phyloP scores from a whole-genome alignment of 2,113 vertebrate species.

The Phalacrocorax aristotelis region DNA sequence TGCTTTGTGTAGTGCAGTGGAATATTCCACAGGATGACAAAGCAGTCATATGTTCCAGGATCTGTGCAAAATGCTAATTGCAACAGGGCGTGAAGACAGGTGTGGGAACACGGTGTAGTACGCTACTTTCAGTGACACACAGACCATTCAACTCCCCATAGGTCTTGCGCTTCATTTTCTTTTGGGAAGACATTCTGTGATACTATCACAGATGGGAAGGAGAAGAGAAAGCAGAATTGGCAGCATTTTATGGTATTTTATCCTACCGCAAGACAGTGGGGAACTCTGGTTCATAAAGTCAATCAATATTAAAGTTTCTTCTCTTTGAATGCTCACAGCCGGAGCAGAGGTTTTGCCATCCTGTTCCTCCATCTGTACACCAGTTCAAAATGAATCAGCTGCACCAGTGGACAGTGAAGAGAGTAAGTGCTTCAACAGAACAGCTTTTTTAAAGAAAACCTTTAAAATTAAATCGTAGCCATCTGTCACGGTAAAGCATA shows the following conservation, averaged over 20 bases:
- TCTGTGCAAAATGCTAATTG: background rate
- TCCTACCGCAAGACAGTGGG: background rate
- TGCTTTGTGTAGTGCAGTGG: background rate
- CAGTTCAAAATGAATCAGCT: background rate
- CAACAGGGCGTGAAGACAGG: background rate
- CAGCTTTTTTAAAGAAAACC: background rate
- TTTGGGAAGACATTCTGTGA: background rate
- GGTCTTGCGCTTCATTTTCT: background rate
- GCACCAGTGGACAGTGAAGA: conserved; percentile 1
- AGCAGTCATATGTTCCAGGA: background rate
- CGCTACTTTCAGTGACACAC: background rate
- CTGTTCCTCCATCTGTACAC: conserved; percentile 4
- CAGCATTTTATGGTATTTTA: background rate
- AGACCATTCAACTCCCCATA: background rate
- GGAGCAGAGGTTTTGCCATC: background rate
- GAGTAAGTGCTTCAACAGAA: background rate
- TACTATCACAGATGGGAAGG: background rate
- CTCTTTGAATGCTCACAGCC: conserved; percentile 4
- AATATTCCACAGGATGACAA: conserved; percentile 34
- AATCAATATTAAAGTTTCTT: background rate
- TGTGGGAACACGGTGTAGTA: background rate
- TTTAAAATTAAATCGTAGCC: background rate
- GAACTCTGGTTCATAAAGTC: background rate
- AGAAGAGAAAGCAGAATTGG: conserved; percentile 1
- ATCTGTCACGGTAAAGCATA: conserved; percentile 11